Conservation (phyloP, 2,113 vertebrate species). For the Psittacula cyanocephala region DNA sequence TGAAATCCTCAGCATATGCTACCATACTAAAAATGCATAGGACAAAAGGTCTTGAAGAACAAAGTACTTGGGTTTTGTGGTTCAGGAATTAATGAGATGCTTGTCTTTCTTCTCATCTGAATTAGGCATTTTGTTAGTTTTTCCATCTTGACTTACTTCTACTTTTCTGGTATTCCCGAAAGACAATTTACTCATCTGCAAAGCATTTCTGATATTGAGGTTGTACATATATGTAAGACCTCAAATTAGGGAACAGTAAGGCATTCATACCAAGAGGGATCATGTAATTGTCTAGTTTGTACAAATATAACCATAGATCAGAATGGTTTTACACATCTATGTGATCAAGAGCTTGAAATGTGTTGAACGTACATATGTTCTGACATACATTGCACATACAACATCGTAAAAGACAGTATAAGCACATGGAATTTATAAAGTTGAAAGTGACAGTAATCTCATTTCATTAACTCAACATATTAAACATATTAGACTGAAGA, state of each 20-base stretch:
- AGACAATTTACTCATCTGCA: neutral
- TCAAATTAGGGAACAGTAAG: neutral
- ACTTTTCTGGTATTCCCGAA: neutral
- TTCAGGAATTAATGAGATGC: neutral
- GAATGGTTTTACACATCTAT: neutral
- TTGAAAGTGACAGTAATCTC: neutral
- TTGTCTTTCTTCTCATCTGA: neutral
- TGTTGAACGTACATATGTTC: accelerated
- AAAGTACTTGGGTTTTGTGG: neutral
- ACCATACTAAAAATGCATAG: neutral
- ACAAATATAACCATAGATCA: neutral
- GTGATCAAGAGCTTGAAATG: neutral
- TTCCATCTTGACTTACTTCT: neutral
- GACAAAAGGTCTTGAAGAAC: neutral
- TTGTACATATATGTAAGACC: neutral
- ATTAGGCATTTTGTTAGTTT: neutral
- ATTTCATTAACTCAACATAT: neutral
- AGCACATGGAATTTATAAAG: neutral
- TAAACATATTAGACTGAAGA: neutral
- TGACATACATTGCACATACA: accelerated
- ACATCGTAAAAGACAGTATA: neutral
- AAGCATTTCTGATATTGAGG: neutral
- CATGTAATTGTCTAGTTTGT: neutral
- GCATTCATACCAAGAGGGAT: neutral
- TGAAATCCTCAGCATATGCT: neutral